Base-by-base conservation (phyloP, 2,113 vertebrate species). In the Camelus dromedarius region DNA sequence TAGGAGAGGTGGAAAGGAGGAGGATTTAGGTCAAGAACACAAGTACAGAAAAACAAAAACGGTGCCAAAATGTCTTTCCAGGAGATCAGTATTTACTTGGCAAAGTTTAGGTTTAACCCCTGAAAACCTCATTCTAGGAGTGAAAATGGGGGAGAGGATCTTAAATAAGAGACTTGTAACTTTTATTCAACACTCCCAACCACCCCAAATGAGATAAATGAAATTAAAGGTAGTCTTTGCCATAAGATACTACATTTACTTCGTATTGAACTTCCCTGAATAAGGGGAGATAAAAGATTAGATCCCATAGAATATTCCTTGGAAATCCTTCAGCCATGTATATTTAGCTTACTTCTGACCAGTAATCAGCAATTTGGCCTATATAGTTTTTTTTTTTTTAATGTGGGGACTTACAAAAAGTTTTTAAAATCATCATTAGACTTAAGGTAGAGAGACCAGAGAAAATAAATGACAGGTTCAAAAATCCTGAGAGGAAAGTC, bases 391-490 rank as follows among this genome's bases (percentile, higher is more conserved):
- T 26, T 54, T 54, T 0, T 28, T 50, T 89, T 72, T 54, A 80
- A 76, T 66, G 28, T 73, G 19, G 18, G 11, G 48, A 87, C 94
- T 93, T 95, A 95, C 24, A 89, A 91, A 86, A 92, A 89, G 48
- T 66, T 94, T 92, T 84, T 86, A 94, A 88, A 90, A 50, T 30
- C 32, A 30, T 96, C 38, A 76, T 96, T 72, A 80, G n/a, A 66
- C 58, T 80, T 90, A 94, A 95, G 76, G 70, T 28, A 96, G 90
- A 69, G 42, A 94, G 76, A 8, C 70, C 77, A 93, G 83, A 96
- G 72, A 54, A 96, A 96, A 94, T 30, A 94, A 77, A 82, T 94
- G 62, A 93, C 50, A 75, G 24, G 48, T 93, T 95, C 46, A 84
- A 76, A 95, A 94, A 83, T 81, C 73, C 50, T 42, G 52, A 66